Percentiles rank a stretch among this genome's conserved stretches.
Evolutionary conservation across 2,797 vertebrate species (phyloP).

Genomic region (Chaetodon trifasciatus): DNA sequence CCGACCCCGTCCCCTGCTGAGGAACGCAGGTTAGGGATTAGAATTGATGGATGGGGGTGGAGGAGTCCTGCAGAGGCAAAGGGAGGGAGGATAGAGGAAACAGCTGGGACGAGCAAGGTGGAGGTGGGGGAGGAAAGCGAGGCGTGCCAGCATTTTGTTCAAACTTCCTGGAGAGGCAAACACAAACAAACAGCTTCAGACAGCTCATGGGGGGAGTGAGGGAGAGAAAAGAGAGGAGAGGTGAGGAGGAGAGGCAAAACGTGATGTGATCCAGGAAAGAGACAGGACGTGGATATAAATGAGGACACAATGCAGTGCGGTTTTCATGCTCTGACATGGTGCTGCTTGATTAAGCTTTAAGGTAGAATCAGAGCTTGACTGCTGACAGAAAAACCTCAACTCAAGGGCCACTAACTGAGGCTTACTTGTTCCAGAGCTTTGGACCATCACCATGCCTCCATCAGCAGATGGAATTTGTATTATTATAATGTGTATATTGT

Average conservation of each 20-base stretch:
- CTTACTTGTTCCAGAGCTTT: not conserved
- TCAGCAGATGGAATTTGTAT: not conserved
- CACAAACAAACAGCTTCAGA: constrained; percentile 76
- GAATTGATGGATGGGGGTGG: constrained; percentile 69
- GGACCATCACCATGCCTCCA: not conserved
- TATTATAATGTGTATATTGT: not conserved
- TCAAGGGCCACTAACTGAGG: not conserved
- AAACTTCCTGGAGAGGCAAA: constrained; percentile 80
- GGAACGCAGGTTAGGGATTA: constrained; percentile 70
- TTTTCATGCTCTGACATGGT: not conserved
- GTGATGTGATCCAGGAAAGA: constrained; percentile 3
- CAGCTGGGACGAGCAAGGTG: constrained; percentile 73
- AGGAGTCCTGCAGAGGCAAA: constrained; percentile 67
- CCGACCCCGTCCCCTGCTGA: constrained; percentile 66
- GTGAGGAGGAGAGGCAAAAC: constrained; percentile 25
- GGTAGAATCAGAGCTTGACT: not conserved
- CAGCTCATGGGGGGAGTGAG: constrained; percentile 46
- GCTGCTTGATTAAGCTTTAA: not conserved
- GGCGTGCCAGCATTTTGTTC: constrained; percentile 73
- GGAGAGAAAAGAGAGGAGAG: constrained; percentile 26
- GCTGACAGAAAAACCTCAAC: not conserved
- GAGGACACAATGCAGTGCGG: not conserved
- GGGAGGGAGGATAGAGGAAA: constrained; percentile 77
- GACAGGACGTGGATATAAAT: not conserved
- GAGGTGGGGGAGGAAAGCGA: constrained; percentile 67